These are phyloP conservation scores for Aeoliscus strigatus DNA, from an alignment of 2,797 vertebrate genomes.

Conservation along the genomic window DNA sequence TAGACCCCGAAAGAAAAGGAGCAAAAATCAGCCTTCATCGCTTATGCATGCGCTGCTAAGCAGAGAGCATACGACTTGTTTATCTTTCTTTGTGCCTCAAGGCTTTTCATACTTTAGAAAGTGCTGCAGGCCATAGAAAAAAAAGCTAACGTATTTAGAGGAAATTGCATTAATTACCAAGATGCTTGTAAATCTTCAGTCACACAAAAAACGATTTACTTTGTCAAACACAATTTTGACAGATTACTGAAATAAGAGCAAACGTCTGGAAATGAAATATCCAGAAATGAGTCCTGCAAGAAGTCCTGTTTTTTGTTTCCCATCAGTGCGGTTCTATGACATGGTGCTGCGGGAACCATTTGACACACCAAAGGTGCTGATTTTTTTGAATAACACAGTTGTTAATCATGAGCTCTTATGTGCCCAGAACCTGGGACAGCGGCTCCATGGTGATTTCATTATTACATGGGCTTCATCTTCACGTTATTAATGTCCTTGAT, in stretches of 20 bases:
- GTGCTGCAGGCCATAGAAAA: constrained; percentile 51
- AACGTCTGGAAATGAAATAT: too few species aligned
- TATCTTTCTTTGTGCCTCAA: constrained; percentile 63
- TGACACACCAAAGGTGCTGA: too few species aligned
- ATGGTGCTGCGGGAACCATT: too few species aligned
- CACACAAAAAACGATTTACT: constrained; percentile 31
- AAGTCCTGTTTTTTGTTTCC: too few species aligned
- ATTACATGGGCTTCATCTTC: too few species aligned
- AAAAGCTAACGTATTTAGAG: constrained; percentile 64
- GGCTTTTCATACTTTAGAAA: constrained; percentile 67
- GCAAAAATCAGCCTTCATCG: constrained; percentile 59
- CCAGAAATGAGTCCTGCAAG: too few species aligned
- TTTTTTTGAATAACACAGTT: too few species aligned
- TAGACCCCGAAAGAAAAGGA: constrained; percentile 63
- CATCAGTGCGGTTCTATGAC: too few species aligned
- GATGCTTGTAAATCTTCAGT: constrained; percentile 64
- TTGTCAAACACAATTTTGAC: constrained; percentile 42
- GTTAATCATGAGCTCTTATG: too few species aligned
- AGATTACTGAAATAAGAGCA: background rate
- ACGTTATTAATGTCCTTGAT: too few species aligned
- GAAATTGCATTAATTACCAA: constrained; percentile 64
- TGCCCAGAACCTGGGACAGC: too few species aligned
- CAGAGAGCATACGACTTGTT: constrained; percentile 52
- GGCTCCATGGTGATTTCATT: too few species aligned
- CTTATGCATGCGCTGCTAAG: constrained; percentile 52